phyloP scores from a whole-genome alignment of 2,113 vertebrate genomes.

The Colossoma macropomum region DNA sequence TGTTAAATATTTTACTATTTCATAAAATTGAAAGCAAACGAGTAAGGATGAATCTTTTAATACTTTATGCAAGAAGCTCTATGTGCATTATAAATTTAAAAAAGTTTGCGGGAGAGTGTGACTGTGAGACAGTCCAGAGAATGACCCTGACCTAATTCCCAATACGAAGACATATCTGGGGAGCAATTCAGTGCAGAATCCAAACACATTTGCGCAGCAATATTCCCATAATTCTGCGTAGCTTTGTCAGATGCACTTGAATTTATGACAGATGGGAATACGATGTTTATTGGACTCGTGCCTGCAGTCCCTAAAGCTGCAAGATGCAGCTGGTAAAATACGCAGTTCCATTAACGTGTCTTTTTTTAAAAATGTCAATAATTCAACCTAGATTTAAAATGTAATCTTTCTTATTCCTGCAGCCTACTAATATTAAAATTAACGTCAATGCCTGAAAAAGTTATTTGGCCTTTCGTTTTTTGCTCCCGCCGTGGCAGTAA shows the following conservation, averaged over 20 bases:
- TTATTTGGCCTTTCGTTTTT: neutral
- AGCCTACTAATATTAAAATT: neutral
- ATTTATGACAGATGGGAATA: slow-evolving; percentile 24
- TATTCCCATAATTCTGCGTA: slow-evolving; percentile 44
- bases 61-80: neutral
- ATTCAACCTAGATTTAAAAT: neutral
- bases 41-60: neutral
- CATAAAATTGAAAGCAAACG: neutral
- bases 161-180: slow-evolving; percentile 35
- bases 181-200: slow-evolving; percentile 36
- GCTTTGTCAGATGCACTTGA: slow-evolving; percentile 7
- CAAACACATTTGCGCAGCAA: slow-evolving; percentile 46
- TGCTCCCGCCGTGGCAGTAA: neutral
- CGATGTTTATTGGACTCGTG: slow-evolving; percentile 43
- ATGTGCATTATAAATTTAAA: neutral
- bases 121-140: slow-evolving; percentile 50
- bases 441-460: neutral
- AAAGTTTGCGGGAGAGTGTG: neutral
- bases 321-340: slow-evolving; percentile 31
- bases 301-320: slow-evolving; percentile 24
- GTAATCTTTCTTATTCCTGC: neutral
- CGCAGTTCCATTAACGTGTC: slow-evolving; percentile 17
- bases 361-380: neutral
- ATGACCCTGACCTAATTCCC: slow-evolving; percentile 50
- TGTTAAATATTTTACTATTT: neutral